Base-by-base conservation (phyloP, 2,113 vertebrate genomes). In the Catharus fuscescens region DNA sequence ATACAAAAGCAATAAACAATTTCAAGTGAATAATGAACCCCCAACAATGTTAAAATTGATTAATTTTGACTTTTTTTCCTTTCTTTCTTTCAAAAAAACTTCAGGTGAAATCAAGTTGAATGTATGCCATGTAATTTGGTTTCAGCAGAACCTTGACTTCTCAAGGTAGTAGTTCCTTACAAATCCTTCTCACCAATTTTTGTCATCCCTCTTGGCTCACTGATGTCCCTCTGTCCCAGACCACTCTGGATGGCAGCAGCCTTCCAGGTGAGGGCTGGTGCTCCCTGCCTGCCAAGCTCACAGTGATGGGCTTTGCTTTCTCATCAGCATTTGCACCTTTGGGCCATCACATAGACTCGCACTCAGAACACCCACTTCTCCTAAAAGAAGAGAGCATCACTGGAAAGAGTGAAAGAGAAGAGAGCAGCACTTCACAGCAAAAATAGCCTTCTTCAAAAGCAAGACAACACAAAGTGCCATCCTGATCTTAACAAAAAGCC, bases 1-100 rank as follows among this genome's bases (percentile, higher is more conserved):
- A 88, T 69, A 70, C 32, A 80, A 78, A 92, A 67, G 16, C 19
- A 40, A 67, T 93, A 96, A 85, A 20, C 17, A 2, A 47, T 44
- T 86, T 92, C 67, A 88, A 83, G 31, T 67, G 60, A 94, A 83
- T 94, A 97, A 83, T 62, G 42, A 95, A 80, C 60, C 14, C 21
- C 20, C 28, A 65, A 56, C 12, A 81, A 95, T 53, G 14, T 81
- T 64, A 76, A 96, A 95, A 94, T 45, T 6, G n/a, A 72, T 88
- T 81, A 53, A 36, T 91, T 93, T 92, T 87, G 86, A 86, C 73
- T 29, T 53, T 80, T 92, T 86, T 38, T 44, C 10, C 47, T 71
- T 47, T 17, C 44, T 88, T 80, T 88, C 69, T 84, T 92, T 86
- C 44, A 64, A 88, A 88, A 59, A 44, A 83, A 64, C 86, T 36